Base-by-base conservation (phyloP, 2,113 vertebrate genomes). In the Dasyprocta punctata region DNA sequence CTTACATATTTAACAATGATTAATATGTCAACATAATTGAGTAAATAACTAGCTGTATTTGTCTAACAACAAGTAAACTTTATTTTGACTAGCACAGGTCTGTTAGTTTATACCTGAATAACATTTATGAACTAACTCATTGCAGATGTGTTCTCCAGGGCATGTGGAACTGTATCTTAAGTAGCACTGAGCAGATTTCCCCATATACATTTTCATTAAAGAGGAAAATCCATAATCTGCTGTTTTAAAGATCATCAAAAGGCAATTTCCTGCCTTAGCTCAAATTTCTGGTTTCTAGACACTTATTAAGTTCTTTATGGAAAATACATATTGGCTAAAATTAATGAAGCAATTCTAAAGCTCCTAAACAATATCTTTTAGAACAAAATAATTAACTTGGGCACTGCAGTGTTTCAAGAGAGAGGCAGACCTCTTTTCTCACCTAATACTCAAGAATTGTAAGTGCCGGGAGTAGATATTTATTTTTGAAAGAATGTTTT, bases 271-370 rank as follows among this genome's bases (percentile, higher is more conserved):
- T 41, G n/a, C 19, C 75, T 63, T 94, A 49, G 93, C 38, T 95
- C 75, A 93, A 71, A 84, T 87, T 47, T 90, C 88, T 36, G 80
- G 19, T 92, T 95, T 85, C 71, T 88, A 93, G 71, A 89, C 65
- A 85, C 28, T 88, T 94, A 84, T 0, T 92, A 81, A 90, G 14
- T 56, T 88, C 75, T 95, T 90, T 84, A 88, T 88, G 67, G 56
- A 97, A 96, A 97, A 89, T 92, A 85, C 44, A 96, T 83, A 41
- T 95, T 87, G 86, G 77, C 30, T 96, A 91, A 92, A 98, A 95
- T 94, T 88, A 97, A 84, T 97, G 94, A 98, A 81, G 67, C 73
- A 89, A 54, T 94, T 95, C 84, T 92, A 95, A 96, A 96, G 88
- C 83, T 92, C 86, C 73, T 85, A 71, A 90, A 83, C 78, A 88